Base-by-base conservation (phyloP, 2,113 vertebrate genomes). In the Lagopus leucura region DNA sequence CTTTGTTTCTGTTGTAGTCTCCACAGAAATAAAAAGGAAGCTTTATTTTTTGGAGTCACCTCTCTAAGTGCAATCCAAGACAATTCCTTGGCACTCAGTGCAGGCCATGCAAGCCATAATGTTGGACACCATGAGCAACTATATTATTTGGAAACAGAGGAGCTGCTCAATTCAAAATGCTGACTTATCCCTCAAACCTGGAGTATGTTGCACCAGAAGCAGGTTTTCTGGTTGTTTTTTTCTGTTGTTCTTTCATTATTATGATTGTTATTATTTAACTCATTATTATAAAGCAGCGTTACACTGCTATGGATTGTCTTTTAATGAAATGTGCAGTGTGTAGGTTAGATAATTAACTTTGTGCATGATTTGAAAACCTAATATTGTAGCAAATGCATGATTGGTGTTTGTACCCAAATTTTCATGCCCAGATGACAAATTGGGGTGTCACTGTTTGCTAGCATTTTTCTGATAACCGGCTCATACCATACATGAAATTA, bases 281-380 rank as follows among this genome's bases (percentile, higher is more conserved):
- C 4, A 2, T 38, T 47, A 76, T 21, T 84, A 54, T 8, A 65
- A 22, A 57, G 8, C 34, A 57, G 50, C 80, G 17, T 84, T 66
- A 89, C 30, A 69, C 36, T 61, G 55, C 43, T 86, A 10, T 81
- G 89, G 63, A 81, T 40, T 11, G 2, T 16, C 64, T 88, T 94
- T 80, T 8, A 70, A 84, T 61, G 69, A 71, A 93, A 60, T 65
- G 45, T 24, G 21, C 45, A 43, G 27, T 4, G 22, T 81, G 82
- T 89, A 28, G 95, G 86, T 71, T 86, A 91, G 70, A 38, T 85
- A 95, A 86, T 72, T 17, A 65, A 30, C 50, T 84, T 76, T 40
- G 38, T 57, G 58, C 12, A 32, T 73, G 88, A 67, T 88, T 74
- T 83, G 21, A 64, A 93, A 96, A 80, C 65, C 32, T 74, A 57